Evolutionary conservation across 2,113 vertebrate genomes (phyloP), one percentile per base, ranked within the genome.

Genomic region (Sinocyclocheilus anophthalmus): DNA sequence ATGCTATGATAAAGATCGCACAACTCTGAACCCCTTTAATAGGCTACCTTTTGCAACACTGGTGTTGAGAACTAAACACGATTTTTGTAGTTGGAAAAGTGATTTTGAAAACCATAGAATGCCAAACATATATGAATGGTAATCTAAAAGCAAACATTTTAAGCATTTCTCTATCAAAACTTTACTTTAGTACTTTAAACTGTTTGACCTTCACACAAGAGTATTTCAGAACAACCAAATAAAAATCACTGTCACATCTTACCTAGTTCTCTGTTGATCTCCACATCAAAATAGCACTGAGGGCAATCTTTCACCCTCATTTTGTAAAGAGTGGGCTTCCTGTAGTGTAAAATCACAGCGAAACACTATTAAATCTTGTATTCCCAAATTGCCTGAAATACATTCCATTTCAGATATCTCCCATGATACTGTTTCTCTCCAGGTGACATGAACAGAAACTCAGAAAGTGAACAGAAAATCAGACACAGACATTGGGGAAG

Each of bases 251-350:
- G 9, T 30, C 14, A 76, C 11, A 50, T 82, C 95, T 95, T 94
- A 99, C 98, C 97, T 96, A 97, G 97, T 88, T 98, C 97, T 84
- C 98, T 96, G 94, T 99, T 99, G 93, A 99, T 97, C 91, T 99
- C 98, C 69, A 99, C 97, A 92, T 99, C 97, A 93, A 99, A 99
- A 95, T 98, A 99, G 90, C 98, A 99, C 95, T 99, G 98, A 89
- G 98, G 97, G 89, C 96, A 95, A 93, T 99, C 97, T 95, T 99
- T 97, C 89, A 97, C 95, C 89, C 97, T 96, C 98, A 99, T 99
- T 84, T 37, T 92, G 87, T 90, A 91, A 87, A 89, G 82, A 91
- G 87, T 69, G 8, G 70, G 76, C 81, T 91, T 91, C 92, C 92
- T 94, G 87, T 88, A 91, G 79, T 82, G 78, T 50, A 5, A 45